These are phyloP conservation scores for Mesocricetus auratus DNA, from an alignment of 2,113 vertebrate genomes.

Conservation along the genomic window DNA sequence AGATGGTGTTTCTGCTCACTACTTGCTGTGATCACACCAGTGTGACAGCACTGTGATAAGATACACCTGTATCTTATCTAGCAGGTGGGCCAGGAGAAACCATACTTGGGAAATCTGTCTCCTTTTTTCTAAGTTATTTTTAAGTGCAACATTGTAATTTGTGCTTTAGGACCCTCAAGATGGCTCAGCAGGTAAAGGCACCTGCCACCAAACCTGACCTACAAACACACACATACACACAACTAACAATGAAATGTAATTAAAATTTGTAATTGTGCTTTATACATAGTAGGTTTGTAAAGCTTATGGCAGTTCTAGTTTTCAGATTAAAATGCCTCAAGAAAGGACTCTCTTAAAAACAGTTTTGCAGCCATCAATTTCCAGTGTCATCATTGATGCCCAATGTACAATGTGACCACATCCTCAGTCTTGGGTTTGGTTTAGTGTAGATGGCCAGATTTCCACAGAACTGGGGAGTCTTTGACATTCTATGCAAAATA, in stretches of 20 bases:
- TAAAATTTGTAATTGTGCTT: neutral
- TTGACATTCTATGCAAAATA: neutral
- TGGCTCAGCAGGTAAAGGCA: neutral
- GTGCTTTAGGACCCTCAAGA: neutral
- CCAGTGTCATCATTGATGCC: neutral
- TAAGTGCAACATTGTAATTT: neutral
- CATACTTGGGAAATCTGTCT: neutral
- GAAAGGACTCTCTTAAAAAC: conserved; percentile 21
- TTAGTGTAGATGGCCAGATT: neutral
- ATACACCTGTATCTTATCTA: neutral
- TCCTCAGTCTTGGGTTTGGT: neutral
- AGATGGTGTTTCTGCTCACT: neutral
- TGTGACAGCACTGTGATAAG: neutral
- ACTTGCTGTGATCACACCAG: neutral
- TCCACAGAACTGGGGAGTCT: neutral
- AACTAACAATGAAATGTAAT: neutral
- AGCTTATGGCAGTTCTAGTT: neutral
- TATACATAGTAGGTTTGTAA: neutral
- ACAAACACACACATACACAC: neutral
- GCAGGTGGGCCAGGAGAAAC: neutral
- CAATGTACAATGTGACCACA: neutral
- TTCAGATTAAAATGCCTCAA: conserved; percentile 12
- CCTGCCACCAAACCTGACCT: neutral
- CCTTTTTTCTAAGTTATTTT: conserved; percentile 34
- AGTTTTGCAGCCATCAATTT: neutral